Percentiles rank a stretch among this genome's conserved stretches.
Conservation (phyloP, 2,113 vertebrate species). For the Mungos mungo region DNA sequence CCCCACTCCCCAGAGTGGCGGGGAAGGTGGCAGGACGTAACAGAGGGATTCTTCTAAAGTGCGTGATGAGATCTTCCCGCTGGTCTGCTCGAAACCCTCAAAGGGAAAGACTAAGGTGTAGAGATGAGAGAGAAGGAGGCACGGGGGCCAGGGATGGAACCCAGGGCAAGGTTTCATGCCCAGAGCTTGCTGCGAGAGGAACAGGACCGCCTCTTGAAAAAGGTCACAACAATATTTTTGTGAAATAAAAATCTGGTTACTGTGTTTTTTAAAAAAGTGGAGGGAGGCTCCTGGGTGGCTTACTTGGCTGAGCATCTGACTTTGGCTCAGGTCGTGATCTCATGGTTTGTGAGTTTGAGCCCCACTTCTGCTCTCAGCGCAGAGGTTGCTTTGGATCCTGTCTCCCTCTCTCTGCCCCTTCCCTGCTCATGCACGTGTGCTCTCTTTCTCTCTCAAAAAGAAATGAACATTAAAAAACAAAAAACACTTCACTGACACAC, state of each 20-base stretch:
- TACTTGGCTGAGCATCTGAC: not conserved
- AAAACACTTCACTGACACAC: not conserved
- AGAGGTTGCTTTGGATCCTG: not conserved
- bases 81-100: not conserved
- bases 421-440: not conserved
- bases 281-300: not conserved
- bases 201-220: not conserved
- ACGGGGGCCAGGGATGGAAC: accelerated
- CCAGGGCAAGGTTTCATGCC: not conserved
- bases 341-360: not conserved
- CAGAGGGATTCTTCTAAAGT: not conserved
- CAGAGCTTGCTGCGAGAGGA: not conserved
- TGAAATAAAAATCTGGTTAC: not conserved
- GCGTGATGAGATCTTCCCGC: not conserved
- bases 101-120: not conserved
- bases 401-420: not conserved
- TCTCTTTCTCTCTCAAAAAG: not conserved
- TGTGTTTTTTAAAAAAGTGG: not conserved
- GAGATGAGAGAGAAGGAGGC: not conserved
- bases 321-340: not conserved
- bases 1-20: not conserved
- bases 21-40: not conserved
- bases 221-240: not conserved
- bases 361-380: not conserved
- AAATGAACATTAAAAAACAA: not conserved